Evolutionary conservation across 2,113 vertebrate species (phyloP).

Genomic region (Ptychochromis oligacanthus): DNA sequence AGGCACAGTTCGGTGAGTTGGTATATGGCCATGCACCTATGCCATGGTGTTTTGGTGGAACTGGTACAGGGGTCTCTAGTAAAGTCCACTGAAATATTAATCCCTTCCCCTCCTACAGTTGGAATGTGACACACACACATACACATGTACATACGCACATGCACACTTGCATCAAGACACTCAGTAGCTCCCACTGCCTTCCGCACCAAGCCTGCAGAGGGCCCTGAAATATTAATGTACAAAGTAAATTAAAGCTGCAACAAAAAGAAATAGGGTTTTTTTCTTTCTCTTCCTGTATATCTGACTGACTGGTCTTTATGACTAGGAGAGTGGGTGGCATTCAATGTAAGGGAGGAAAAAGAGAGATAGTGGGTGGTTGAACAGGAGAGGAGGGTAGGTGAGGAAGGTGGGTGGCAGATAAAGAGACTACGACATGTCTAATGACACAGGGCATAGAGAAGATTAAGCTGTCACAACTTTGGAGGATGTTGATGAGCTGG

Average conservation of each 20-base stretch:
- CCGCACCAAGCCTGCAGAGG: constrained; percentile 73
- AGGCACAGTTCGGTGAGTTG: constrained; percentile 35
- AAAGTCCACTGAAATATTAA: constrained; percentile 83
- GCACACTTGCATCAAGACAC: constrained; percentile 56
- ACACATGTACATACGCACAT: constrained; percentile 36
- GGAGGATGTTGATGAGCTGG: constrained; percentile 8
- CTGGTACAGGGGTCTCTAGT: constrained; percentile 78
- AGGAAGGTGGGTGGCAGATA: constrained; percentile 46
- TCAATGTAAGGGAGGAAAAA: constrained; percentile 19
- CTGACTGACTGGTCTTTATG: constrained; percentile 73
- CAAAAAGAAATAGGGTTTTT: constrained; percentile 73
- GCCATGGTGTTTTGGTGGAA: constrained; percentile 65
- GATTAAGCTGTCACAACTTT: constrained; percentile 14
- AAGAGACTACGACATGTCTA: constrained; percentile 50
- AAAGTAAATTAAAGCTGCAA: constrained; percentile 82
- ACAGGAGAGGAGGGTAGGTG: constrained; percentile 23
- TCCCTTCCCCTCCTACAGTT: constrained; percentile 70
- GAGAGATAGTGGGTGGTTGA: constrained; percentile 46
- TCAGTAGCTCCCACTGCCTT: constrained; percentile 67
- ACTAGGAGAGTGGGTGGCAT: constrained; percentile 55
- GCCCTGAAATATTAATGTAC: constrained; percentile 81
- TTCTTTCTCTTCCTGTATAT: constrained; percentile 74
- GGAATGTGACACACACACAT: constrained; percentile 60
- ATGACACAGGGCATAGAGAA: constrained; percentile 41
- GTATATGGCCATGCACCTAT: constrained; percentile 28